A percentile compares a stretch with the other conserved stretches of the same genome.
These are phyloP conservation scores for Xestia sexstrigata DNA, from an alignment of 2,888 invertebrate species.

Conservation along the genomic window DNA sequence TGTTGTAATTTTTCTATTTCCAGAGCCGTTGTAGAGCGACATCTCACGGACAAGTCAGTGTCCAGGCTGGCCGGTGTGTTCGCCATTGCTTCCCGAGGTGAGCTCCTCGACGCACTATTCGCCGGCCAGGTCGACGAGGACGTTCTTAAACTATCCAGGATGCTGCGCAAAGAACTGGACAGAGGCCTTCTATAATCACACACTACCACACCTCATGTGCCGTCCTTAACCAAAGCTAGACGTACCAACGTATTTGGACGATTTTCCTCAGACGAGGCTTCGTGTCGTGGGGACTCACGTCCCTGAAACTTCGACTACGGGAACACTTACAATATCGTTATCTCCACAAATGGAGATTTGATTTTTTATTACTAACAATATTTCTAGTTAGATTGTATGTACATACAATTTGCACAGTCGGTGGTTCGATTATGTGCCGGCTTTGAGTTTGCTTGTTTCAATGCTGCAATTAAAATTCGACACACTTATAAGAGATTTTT, in stretches of 20 bases:
- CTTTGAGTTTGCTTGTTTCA: conserved; percentile 43
- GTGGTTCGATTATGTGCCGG: conserved; percentile 56
- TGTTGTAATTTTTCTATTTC: conserved; percentile 50
- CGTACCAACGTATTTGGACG: conserved; percentile 75
- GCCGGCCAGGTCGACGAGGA: conserved; percentile 86
- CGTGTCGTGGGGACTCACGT: conserved; percentile 46
- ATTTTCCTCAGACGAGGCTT: conserved; percentile 56
- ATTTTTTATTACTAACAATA: conserved; percentile 72
- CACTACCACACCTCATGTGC: conserved; percentile 72
- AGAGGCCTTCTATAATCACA: conserved; percentile 85
- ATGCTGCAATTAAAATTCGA: background rate
- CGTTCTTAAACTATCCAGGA: conserved; percentile 84
- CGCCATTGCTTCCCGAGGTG: conserved; percentile 83
- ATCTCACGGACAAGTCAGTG: conserved; percentile 96
- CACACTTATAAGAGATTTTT: background rate
- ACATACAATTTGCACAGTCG: conserved; percentile 68
- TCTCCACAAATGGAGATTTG: conserved; percentile 88
- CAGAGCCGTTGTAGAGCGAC: conserved; percentile 93
- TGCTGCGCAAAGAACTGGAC: conserved; percentile 88
- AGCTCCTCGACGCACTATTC: conserved; percentile 86
- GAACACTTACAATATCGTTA: conserved; percentile 83
- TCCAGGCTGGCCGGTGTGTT: conserved; percentile 95
- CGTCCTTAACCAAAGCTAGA: conserved; percentile 82
- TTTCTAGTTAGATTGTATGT: conserved; percentile 66
- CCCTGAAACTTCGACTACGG: conserved; percentile 72